A percentile compares a stretch with the other conserved stretches of the same genome.
phyloP scores from a whole-genome alignment of 1,140 invertebrate genomes.

The Zaprionus ghesquierei region DNA sequence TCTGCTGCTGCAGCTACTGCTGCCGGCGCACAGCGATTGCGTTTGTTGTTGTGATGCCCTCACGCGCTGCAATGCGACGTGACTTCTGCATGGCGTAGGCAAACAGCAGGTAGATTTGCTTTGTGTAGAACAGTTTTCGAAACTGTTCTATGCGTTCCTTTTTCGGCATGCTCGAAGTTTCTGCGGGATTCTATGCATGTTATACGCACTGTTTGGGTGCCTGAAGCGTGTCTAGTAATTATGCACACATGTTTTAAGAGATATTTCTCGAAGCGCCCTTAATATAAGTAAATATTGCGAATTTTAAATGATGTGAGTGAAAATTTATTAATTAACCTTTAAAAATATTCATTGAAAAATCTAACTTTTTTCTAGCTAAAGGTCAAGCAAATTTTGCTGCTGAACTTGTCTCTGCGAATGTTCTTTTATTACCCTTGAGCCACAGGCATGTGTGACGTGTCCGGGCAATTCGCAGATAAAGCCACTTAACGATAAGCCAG shows the following conservation, averaged over 20 bases:
- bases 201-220: no score
- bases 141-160: neutral
- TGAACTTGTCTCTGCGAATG: neutral
- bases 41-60: slow-evolving; percentile 20
- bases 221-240: no score
- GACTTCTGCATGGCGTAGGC: neutral
- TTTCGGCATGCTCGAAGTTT: neutral
- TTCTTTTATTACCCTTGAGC: neutral
- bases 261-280: no score
- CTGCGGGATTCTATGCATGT: neutral
- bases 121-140: neutral
- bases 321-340: no score
- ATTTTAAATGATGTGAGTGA: no score
- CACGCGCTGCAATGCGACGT: neutral
- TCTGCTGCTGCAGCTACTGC: slow-evolving; percentile 11
- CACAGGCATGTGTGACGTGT: neutral
- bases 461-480: neutral
- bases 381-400: neutral
- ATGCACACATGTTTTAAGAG: neutral
- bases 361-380: neutral
- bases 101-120: neutral
- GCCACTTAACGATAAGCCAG: neutral
- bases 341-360: no score
- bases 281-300: no score
- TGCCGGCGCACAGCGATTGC: neutral